Conservation (phyloP, 35 echinoderm and acorn worm genomes). For the Apostichopus californicus region DNA sequence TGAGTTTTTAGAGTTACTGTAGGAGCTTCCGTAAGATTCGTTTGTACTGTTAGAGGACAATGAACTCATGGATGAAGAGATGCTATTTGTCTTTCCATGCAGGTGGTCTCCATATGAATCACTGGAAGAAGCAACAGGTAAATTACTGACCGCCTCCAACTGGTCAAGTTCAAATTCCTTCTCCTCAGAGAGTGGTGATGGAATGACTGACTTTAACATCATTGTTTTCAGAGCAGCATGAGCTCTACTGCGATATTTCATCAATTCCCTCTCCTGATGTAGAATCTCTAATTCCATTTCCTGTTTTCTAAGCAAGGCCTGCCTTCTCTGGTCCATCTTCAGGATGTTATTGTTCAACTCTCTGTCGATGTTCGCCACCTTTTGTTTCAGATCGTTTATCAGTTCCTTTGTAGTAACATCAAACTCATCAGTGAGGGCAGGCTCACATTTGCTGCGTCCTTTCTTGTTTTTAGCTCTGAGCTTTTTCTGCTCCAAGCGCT, state of each 20-base stretch:
- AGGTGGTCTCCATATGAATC: neutral
- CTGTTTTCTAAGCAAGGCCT: slow-evolving; percentile 30
- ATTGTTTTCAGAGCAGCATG: slow-evolving; percentile 29
- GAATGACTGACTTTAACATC: slow-evolving; percentile 22
- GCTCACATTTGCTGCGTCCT: neutral
- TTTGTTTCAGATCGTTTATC: slow-evolving; percentile 7
- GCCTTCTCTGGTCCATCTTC: slow-evolving; percentile 7
- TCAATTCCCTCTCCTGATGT: slow-evolving; percentile 39
- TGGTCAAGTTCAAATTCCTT: neutral
- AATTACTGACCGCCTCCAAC: neutral
- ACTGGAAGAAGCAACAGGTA: neutral
- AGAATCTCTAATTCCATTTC: slow-evolving; percentile 47
- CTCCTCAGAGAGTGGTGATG: slow-evolving; percentile 12
- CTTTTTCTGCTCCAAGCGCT: slow-evolving; percentile 2
- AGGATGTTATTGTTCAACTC: slow-evolving; percentile 15
- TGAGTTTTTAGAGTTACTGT: neutral
- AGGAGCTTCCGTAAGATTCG: slow-evolving; percentile 28
- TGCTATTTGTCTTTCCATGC: neutral
- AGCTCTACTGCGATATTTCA: slow-evolving; percentile 38
- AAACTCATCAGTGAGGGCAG: too few species aligned
- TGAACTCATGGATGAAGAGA: slow-evolving; percentile 52
- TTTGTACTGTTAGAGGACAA: slow-evolving; percentile 39
- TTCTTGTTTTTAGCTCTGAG: slow-evolving; percentile 33
- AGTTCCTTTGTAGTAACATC: slow-evolving; percentile 30
- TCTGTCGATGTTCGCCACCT: slow-evolving; percentile 18